A percentile compares a stretch with the other conserved stretches of the same genome.
These are phyloP conservation scores for Notocelia uddmanniana DNA, from an alignment of 2,888 invertebrate species.

Conservation along the genomic window DNA sequence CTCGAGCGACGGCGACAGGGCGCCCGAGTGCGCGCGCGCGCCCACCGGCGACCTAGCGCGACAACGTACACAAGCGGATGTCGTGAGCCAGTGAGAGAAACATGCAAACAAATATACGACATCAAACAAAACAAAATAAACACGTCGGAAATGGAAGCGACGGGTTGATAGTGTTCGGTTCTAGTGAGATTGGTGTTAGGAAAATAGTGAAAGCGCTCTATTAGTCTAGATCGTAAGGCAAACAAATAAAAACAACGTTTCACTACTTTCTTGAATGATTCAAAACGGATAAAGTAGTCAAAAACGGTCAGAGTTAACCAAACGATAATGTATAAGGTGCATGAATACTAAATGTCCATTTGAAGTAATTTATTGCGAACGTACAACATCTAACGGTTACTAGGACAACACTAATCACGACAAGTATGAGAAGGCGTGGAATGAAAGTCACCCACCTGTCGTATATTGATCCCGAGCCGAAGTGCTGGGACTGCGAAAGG, in stretches of 20 bases:
- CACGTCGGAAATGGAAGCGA: constrained; percentile 66
- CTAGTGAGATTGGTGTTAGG: constrained; percentile 55
- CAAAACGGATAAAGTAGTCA: constrained; percentile 20
- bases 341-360: constrained; percentile 23
- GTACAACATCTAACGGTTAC: constrained; percentile 32
- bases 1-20: constrained; percentile 76
- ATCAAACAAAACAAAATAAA: constrained; percentile 61
- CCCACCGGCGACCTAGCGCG: constrained; percentile 82
- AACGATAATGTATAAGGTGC: constrained; percentile 32
- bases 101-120: constrained; percentile 76
- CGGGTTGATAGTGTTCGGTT: constrained; percentile 60
- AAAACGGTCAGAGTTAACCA: constrained; percentile 27
- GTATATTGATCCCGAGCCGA: constrained; percentile 92
- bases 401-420: constrained; percentile 66
- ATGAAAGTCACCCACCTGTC: constrained; percentile 88
- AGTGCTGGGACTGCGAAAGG: constrained; percentile 89
- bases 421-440: constrained; percentile 54
- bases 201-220: constrained; percentile 42
- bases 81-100: constrained; percentile 83
- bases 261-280: constrained; percentile 39
- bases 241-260: constrained; percentile 22
- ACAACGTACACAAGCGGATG: constrained; percentile 81
- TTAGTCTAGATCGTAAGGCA: neutral
- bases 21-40: constrained; percentile 74
- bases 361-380: constrained; percentile 26